A percentile compares a stretch with the other conserved stretches of the same genome.
Conservation (phyloP, 2,113 vertebrate genomes). For the Semnornis frantzii region DNA sequence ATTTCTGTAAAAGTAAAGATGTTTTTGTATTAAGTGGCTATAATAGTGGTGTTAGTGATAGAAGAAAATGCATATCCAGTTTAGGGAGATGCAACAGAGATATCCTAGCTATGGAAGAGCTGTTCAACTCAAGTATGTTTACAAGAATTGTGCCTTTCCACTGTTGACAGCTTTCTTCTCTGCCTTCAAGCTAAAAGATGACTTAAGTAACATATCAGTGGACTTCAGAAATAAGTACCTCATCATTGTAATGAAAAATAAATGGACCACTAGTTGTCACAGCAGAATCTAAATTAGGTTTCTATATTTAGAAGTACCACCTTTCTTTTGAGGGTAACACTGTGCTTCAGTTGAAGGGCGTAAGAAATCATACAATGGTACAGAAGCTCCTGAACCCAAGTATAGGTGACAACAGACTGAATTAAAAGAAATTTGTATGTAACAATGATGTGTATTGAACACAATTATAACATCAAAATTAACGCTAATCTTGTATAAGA, state of each 20-base stretch:
- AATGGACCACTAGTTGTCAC: constrained; percentile 9
- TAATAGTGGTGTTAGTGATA: not conserved
- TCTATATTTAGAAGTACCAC: constrained; percentile 39
- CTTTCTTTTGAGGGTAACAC: constrained; percentile 43
- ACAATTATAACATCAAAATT: constrained; percentile 6
- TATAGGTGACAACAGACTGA: not conserved
- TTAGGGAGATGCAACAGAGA: not conserved
- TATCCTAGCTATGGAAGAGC: not conserved
- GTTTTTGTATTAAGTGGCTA: not conserved
- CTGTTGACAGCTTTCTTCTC: not conserved
- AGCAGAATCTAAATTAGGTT: constrained; percentile 34
- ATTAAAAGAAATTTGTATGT: not conserved
- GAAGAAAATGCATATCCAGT: not conserved
- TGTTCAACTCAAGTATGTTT: not conserved
- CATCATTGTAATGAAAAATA: not conserved
- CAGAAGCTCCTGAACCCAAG: not conserved
- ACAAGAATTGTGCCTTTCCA: not conserved
- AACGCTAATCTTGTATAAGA: not conserved
- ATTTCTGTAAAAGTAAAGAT: not conserved
- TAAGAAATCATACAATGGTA: not conserved
- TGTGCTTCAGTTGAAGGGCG: constrained; percentile 6
- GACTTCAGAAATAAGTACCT: constrained; percentile 12
- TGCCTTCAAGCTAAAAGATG: not conserved
- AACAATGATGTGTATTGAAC: not conserved
- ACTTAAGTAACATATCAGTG: not conserved